Evolutionary conservation across 1,140 invertebrate species (phyloP).

Genomic region (Magallana angulata): DNA sequence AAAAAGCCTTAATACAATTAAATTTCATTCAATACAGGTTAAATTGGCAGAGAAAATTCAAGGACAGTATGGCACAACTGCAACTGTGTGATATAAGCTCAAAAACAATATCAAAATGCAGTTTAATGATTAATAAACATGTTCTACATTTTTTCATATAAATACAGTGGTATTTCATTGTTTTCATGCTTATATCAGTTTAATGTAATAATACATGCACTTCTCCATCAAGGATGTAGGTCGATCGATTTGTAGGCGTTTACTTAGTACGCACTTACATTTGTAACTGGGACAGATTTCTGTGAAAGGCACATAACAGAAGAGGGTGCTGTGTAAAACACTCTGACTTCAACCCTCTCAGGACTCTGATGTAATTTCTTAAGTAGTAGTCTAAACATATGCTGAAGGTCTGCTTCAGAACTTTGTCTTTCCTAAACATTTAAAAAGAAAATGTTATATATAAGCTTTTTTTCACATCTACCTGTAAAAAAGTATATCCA

Average conservation of each 20-base stretch:
- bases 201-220: too few species aligned
- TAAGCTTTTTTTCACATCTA: not conserved
- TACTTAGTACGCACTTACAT: too few species aligned
- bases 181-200: too few species aligned
- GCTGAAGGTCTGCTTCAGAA: slow-evolving; percentile 55
- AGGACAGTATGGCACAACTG: too few species aligned
- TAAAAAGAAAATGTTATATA: not conserved
- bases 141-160: not conserved
- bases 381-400: slow-evolving; percentile 60
- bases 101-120: not conserved
- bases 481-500: too few species aligned
- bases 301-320: slow-evolving; percentile 64
- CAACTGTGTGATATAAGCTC: too few species aligned
- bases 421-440: slow-evolving; percentile 38
- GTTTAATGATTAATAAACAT: not conserved
- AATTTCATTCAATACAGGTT: too few species aligned
- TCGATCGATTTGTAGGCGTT: too few species aligned
- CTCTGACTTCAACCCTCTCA: slow-evolving; percentile 41
- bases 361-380: slow-evolving; percentile 59
- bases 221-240: too few species aligned
- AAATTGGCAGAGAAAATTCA: too few species aligned
- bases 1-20: not conserved
- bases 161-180: too few species aligned
- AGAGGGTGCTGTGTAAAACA: slow-evolving; percentile 52
- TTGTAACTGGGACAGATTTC: slow-evolving; percentile 67